A percentile compares a stretch with the other conserved stretches of the same genome.
Conservation (phyloP, 2,113 vertebrate genomes). For the Cavia porcellus region DNA sequence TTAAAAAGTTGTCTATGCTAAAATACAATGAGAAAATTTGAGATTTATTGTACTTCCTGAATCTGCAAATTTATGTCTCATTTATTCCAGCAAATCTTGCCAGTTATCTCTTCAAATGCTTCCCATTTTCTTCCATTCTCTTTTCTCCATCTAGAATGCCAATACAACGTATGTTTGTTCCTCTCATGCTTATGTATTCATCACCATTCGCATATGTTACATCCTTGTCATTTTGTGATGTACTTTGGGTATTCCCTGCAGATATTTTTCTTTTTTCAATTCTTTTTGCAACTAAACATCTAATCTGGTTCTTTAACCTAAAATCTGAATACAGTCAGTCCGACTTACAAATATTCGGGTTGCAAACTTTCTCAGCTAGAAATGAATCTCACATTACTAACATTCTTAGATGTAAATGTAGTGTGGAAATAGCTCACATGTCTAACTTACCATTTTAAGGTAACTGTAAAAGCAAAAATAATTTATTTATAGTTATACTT, state of each 20-base stretch:
- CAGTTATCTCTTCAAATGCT: slow-evolving; percentile 47
- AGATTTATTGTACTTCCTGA: slow-evolving; percentile 17
- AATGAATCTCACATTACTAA: not conserved
- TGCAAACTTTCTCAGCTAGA: not conserved
- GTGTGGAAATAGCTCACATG: not conserved
- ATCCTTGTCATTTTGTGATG: slow-evolving; percentile 3
- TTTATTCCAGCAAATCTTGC: slow-evolving; percentile 18
- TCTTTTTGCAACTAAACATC: slow-evolving; percentile 51
- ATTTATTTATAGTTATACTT: not conserved
- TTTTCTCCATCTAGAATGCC: not conserved
- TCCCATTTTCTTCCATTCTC: not conserved
- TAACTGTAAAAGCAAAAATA: not conserved
- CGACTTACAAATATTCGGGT: not conserved
- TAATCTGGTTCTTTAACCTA: slow-evolving; percentile 36
- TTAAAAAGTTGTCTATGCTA: slow-evolving; percentile 12
- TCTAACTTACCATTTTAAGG: not conserved
- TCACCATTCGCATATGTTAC: not conserved
- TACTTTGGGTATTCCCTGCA: not conserved
- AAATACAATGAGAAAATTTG: slow-evolving; percentile 11
- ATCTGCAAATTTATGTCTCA: slow-evolving; percentile 12
- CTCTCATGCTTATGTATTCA: not conserved
- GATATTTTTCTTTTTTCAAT: slow-evolving; percentile 30
- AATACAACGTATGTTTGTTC: not conserved
- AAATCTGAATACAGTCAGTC: not conserved
- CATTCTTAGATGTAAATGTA: not conserved